These are phyloP conservation scores for Pantelozetes paolii DNA, from an alignment of 2,888 invertebrate genomes.

Conservation along the genomic window DNA sequence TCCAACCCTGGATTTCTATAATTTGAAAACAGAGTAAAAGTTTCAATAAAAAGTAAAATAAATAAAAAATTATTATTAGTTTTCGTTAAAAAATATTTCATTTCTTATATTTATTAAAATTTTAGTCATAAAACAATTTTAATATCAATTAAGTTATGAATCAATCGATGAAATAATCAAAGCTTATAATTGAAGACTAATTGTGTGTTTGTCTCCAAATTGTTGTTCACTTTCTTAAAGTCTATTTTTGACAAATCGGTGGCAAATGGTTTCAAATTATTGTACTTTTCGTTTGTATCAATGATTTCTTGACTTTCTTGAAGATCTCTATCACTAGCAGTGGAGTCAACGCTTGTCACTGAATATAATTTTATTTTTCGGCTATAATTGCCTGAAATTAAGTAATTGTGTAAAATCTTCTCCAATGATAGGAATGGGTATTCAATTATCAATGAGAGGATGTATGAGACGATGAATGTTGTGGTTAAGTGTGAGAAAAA, in stretches of 20 bases:
- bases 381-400: neutral
- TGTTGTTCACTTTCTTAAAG: neutral
- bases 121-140: too few relatives aligned
- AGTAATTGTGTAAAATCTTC: conserved; percentile 50
- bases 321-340: neutral
- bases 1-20: too few relatives aligned
- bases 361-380: conserved; percentile 12
- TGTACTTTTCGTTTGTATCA: conserved; percentile 7
- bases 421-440: conserved; percentile 31
- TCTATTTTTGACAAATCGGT: neutral
- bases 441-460: conserved; percentile 31
- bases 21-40: too few relatives aligned
- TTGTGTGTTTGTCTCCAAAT: neutral
- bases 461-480: conserved; percentile 37
- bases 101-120: too few relatives aligned
- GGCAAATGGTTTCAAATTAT: conserved; percentile 14
- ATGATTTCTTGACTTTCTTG: neutral
- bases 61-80: too few relatives aligned
- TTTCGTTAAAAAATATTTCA: too few relatives aligned
- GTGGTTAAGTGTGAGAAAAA: conserved; percentile 37
- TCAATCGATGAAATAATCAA: too few relatives aligned
- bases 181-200: neutral
- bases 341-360: conserved; percentile 7
- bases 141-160: too few relatives aligned
- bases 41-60: too few relatives aligned